A percentile compares a stretch with the other conserved stretches of the same genome.
phyloP scores from a whole-genome alignment of 2,113 vertebrate species.

The Odocoileus virginianus region DNA sequence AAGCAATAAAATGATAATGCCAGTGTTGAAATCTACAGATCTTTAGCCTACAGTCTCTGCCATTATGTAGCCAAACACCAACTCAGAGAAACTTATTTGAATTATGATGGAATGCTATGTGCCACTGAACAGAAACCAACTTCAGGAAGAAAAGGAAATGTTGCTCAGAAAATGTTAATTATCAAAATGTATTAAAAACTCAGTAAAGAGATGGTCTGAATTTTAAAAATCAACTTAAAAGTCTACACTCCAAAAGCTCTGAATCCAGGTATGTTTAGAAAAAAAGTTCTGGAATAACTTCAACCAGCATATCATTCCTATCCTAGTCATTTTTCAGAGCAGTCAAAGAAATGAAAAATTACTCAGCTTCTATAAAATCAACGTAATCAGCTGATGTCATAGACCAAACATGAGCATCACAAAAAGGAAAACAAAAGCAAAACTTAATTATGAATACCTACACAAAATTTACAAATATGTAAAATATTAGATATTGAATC shows the following conservation, averaged over 20 bases:
- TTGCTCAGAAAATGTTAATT: background rate
- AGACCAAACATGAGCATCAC: background rate
- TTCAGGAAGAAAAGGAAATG: background rate
- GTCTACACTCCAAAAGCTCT: background rate
- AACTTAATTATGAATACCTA: background rate
- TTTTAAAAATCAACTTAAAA: background rate
- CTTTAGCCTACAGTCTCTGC: background rate
- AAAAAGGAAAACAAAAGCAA: background rate
- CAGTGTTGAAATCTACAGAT: background rate
- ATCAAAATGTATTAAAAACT: background rate
- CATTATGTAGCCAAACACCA: background rate
- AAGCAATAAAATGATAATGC: background rate
- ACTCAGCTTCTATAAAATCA: background rate
- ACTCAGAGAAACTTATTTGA: background rate
- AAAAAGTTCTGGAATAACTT: background rate
- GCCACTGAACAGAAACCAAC: background rate
- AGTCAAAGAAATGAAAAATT: background rate
- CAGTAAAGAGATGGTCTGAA: background rate
- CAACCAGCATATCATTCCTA: background rate
- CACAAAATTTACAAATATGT: background rate
- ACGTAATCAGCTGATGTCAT: background rate
- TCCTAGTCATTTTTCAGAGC: background rate
- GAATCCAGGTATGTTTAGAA: background rate
- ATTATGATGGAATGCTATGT: background rate
- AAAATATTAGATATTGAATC: background rate